Evolutionary conservation across 2,888 invertebrate genomes (phyloP).

Genomic region (Drosophila meridionalis): DNA sequence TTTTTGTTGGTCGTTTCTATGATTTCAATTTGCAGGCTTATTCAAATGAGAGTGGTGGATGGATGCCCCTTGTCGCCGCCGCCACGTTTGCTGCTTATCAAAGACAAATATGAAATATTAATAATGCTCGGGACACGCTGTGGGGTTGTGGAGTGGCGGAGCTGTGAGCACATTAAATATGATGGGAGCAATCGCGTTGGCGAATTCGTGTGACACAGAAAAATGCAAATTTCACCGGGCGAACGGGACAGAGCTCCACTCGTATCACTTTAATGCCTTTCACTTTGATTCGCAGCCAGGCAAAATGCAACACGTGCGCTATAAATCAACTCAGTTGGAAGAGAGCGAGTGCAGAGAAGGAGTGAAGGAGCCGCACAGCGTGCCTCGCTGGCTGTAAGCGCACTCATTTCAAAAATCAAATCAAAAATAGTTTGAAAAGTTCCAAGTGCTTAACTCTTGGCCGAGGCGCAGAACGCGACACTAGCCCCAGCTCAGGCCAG

Average conservation of each 20-base stretch:
- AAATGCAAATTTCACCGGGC: constrained; percentile 71
- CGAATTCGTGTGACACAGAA: constrained; percentile 60
- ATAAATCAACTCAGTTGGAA: constrained; percentile 63
- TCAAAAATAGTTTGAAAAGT: constrained; percentile 78
- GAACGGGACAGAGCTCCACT: constrained; percentile 40
- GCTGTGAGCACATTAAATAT: constrained; percentile 58
- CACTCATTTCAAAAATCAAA: constrained; percentile 77
- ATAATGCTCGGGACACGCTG: constrained; percentile 52
- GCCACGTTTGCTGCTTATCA: constrained; percentile 61
- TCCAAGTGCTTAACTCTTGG: constrained; percentile 76
- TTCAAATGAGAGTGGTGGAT: constrained; percentile 46
- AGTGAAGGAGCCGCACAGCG: neutral
- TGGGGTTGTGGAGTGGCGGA: neutral
- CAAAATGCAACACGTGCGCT: constrained; percentile 76
- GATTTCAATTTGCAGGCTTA: constrained; percentile 61
- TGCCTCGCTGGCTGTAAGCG: constrained; percentile 30
- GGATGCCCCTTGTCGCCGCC: constrained; percentile 15
- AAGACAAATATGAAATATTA: constrained; percentile 80
- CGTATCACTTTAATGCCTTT: constrained; percentile 76
- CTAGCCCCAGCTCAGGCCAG: neutral
- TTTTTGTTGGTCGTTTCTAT: constrained; percentile 17
- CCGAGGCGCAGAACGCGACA: constrained; percentile 34
- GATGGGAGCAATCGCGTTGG: constrained; percentile 39
- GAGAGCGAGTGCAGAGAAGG: neutral
- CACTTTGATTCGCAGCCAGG: constrained; percentile 70